Evolutionary conservation across 2,888 invertebrate species (phyloP), one percentile per base, ranked within the genome.

Genomic region (Cybosia mesomella): DNA sequence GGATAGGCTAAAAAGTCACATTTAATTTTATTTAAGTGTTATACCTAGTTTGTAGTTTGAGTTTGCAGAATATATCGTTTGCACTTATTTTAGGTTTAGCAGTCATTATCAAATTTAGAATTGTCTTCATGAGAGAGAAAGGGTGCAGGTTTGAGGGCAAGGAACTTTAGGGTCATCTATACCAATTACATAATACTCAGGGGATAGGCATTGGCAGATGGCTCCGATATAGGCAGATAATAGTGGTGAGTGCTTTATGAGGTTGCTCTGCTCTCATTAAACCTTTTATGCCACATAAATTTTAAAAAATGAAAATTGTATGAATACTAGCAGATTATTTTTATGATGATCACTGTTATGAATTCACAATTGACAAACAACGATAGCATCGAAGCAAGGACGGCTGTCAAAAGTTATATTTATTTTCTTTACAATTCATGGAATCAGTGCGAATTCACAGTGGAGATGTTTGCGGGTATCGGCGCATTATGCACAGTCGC

Each of bases 351-450:
- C 85, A 34, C 21, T 57, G 57, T 62, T 90, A 86, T 87, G 83
- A 87, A 89, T 89, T 87, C 81, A 87, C 85, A 87, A 89, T 87
- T 89, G 89, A 91, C 90, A 92, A 94, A 93, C 89, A 93, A 89
- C 87, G 92, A 92, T 93, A 89, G 85, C 84, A 93, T 92, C 92
- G 88, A 90, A 86, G 87, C 88, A 83, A 85, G 85, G 87, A 89
- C 87, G 90, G 91, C 92, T 94, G 94, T 94, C 95, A 94, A 89
- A 94, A 94, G 93, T 93, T 93, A 93, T 94, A 94, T 95, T 94
- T 94, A 94, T 95, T 93, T 94, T 94, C 94, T 93, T 94, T 94
- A 91, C 84, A 93, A 93, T 94, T 92, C 92, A 94, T 91, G 92
- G 94, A 94, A 94, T 89, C 87, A 80, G 83, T 91, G 92, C 92